Conservation (phyloP, 2,888 invertebrate genomes). For the Cancer borealis region DNA sequence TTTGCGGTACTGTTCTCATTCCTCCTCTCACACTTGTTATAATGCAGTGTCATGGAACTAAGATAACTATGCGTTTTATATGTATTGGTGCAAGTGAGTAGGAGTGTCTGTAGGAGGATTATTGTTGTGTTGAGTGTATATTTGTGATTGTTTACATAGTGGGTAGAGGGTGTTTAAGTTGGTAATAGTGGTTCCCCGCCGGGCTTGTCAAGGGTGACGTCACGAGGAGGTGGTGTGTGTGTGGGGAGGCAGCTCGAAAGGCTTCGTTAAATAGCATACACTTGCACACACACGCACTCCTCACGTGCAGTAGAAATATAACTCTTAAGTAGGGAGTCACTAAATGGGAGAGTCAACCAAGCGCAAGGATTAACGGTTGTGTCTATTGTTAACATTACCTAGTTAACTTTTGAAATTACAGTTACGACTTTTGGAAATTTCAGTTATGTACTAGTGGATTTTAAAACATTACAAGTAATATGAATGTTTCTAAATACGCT, state of each 20-base stretch:
- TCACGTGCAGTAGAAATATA: neutral
- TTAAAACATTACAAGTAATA: too few relatives aligned
- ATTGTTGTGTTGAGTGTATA: neutral
- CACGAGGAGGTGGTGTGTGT: neutral
- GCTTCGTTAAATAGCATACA: neutral
- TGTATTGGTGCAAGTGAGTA: neutral
- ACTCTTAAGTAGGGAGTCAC: neutral
- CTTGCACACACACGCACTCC: neutral
- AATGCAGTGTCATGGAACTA: neutral
- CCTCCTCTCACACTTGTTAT: neutral
- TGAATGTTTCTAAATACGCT: too few relatives aligned
- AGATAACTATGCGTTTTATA: neutral
- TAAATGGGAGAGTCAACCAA: neutral
- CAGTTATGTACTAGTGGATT: too few relatives aligned
- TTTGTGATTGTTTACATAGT: constrained; percentile 41
- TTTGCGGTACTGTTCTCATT: constrained; percentile 37
- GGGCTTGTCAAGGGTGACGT: constrained; percentile 35
- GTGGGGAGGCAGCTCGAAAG: neutral
- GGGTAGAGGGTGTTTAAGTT: neutral
- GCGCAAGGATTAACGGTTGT: neutral
- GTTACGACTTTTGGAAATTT: too few relatives aligned
- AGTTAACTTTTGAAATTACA: neutral
- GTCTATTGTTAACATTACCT: neutral
- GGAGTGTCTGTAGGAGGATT: neutral
- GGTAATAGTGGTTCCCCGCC: constrained; percentile 6